Evolutionary conservation across 2,113 vertebrate genomes (phyloP).

Genomic region (Todiramphus saurophagus): DNA sequence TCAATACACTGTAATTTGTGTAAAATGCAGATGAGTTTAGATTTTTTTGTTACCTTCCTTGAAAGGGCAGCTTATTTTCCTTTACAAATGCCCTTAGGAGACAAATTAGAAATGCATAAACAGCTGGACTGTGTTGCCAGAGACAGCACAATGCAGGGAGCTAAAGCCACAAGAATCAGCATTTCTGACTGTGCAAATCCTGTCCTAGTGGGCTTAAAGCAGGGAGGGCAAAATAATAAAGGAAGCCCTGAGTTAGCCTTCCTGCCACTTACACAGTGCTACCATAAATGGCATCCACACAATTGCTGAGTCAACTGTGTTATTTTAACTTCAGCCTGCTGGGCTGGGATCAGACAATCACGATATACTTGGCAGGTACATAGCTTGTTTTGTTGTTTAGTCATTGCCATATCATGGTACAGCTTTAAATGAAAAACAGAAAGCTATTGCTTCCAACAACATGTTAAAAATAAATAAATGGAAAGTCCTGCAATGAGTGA

Average conservation of each 20-base stretch:
- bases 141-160: not conserved
- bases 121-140: constrained; percentile 31
- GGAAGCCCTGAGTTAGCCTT: not conserved
- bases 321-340: constrained; percentile 15
- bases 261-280: not conserved
- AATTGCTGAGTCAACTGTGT: constrained; percentile 7
- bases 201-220: not conserved
- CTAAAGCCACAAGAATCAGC: constrained; percentile 27
- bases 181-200: constrained; percentile 46
- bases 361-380: not conserved
- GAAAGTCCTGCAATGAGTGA: not conserved
- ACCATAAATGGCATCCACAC: not conserved
- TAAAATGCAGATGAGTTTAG: constrained; percentile 13
- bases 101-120: constrained; percentile 28
- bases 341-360: not conserved
- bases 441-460: not conserved
- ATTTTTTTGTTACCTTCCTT: constrained; percentile 11
- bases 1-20: not conserved
- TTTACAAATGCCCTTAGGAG: not conserved
- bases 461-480: not conserved
- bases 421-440: not conserved
- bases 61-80: constrained; percentile 23
- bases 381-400: not conserved
- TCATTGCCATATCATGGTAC: not conserved
- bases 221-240: not conserved